Evolutionary conservation across 2,888 invertebrate genomes (phyloP).

Genomic region (Macrosiphum euphorbiae): DNA sequence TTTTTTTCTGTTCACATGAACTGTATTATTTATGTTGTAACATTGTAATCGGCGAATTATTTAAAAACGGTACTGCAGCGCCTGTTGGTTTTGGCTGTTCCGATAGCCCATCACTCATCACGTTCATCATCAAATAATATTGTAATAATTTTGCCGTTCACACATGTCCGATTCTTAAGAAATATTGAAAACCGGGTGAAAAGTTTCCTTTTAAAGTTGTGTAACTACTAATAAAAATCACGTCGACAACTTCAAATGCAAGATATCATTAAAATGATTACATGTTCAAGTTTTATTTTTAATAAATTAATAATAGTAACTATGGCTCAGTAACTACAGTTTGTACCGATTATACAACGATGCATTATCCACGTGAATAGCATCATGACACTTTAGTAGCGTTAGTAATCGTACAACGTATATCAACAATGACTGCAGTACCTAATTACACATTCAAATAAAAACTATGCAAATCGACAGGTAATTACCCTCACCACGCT

Average conservation of each 20-base stretch:
- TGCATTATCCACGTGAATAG: not conserved
- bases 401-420: slow-evolving; percentile 19
- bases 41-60: not conserved
- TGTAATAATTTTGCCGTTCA: not conserved
- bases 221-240: not conserved
- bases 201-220: not conserved
- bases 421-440: slow-evolving; percentile 42
- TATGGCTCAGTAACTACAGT: not conserved
- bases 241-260: not conserved
- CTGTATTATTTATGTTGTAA: not conserved
- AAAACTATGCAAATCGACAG: slow-evolving; percentile 54
- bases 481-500: slow-evolving; percentile 27
- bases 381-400: not conserved
- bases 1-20: not conserved
- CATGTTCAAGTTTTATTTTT: not conserved
- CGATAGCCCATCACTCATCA: not conserved
- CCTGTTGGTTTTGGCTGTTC: not conserved
- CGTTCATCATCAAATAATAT: not conserved
- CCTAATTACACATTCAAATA: slow-evolving; percentile 41
- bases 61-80: not conserved
- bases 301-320: not conserved
- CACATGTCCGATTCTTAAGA: not conserved
- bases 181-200: not conserved
- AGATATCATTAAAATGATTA: not conserved
- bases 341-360: not conserved